A percentile compares a stretch with the other conserved stretches of the same genome.
Conservation (phyloP, 2,888 invertebrate genomes). For the Brachycybe producta region DNA sequence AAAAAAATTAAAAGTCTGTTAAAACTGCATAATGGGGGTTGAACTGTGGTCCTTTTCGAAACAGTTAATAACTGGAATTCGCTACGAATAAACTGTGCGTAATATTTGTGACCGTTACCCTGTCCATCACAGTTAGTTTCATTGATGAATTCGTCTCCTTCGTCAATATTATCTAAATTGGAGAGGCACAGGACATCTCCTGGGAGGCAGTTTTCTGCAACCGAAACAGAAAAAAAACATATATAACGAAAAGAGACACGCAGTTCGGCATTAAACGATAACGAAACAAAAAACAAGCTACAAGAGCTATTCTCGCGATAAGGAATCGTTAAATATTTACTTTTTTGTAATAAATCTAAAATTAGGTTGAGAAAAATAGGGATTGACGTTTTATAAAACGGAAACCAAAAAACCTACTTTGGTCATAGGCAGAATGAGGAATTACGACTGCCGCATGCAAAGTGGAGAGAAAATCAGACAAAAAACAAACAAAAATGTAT, state of each 20-base stretch:
- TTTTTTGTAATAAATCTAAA: too few relatives aligned
- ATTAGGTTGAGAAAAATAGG: too few relatives aligned
- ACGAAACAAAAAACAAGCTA: too few relatives aligned
- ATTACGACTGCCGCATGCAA: constrained; percentile 15
- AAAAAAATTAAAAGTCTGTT: too few relatives aligned
- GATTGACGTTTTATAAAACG: too few relatives aligned
- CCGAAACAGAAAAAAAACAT: background rate
- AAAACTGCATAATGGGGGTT: too few relatives aligned
- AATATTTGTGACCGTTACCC: constrained; percentile 30
- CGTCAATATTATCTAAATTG: constrained; percentile 32
- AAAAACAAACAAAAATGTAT: background rate
- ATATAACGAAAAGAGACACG: too few relatives aligned
- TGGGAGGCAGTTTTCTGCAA: constrained; percentile 26
- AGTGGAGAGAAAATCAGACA: constrained; percentile 1
- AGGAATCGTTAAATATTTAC: too few relatives aligned
- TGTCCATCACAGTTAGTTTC: constrained; percentile 28
- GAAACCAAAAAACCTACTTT: constrained; percentile 6
- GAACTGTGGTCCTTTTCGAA: too few relatives aligned
- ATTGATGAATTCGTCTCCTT: constrained; percentile 32
- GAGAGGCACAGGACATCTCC: constrained; percentile 27
- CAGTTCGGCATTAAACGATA: background rate
- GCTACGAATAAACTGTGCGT: too few relatives aligned
- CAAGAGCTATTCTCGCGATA: too few relatives aligned
- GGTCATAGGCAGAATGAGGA: constrained; percentile 10
- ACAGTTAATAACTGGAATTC: too few relatives aligned